Evolutionary conservation across 2,113 vertebrate genomes (phyloP).

Genomic region (Buteo buteo): DNA sequence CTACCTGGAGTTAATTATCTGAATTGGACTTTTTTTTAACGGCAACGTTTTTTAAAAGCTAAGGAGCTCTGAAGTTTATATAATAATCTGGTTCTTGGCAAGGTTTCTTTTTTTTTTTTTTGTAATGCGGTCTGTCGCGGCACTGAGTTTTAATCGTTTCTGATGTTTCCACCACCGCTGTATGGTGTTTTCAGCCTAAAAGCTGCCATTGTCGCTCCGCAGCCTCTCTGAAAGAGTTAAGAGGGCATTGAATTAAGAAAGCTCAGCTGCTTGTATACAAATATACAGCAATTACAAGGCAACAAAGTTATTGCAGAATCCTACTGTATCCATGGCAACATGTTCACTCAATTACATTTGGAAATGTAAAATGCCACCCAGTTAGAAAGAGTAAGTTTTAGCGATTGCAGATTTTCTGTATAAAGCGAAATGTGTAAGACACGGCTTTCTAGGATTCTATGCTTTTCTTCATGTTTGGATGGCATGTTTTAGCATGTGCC

Average conservation of each 20-base stretch:
- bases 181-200: neutral
- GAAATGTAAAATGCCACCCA: conserved; percentile 67
- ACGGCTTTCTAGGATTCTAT: conserved; percentile 9
- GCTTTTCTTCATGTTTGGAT: neutral
- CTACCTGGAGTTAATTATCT: conserved; percentile 55
- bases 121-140: neutral
- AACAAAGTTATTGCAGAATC: conserved; percentile 67
- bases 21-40: neutral
- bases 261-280: conserved; percentile 67
- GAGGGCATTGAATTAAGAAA: conserved; percentile 49
- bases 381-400: conserved; percentile 62
- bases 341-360: conserved; percentile 60
- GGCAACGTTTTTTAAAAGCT: conserved; percentile 16
- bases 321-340: conserved; percentile 56
- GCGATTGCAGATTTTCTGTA: neutral
- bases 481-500: neutral
- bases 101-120: neutral
- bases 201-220: neutral
- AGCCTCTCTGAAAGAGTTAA: conserved; percentile 37
- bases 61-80: conserved; percentile 52
- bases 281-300: conserved; percentile 59
- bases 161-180: neutral
- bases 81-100: conserved; percentile 54
- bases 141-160: neutral
- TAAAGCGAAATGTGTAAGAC: neutral